A percentile compares a stretch with the other conserved stretches of the same genome.
These are phyloP conservation scores for Pterobdella sp. DNA, from an alignment of 2,888 invertebrate genomes.

Conservation along the genomic window DNA sequence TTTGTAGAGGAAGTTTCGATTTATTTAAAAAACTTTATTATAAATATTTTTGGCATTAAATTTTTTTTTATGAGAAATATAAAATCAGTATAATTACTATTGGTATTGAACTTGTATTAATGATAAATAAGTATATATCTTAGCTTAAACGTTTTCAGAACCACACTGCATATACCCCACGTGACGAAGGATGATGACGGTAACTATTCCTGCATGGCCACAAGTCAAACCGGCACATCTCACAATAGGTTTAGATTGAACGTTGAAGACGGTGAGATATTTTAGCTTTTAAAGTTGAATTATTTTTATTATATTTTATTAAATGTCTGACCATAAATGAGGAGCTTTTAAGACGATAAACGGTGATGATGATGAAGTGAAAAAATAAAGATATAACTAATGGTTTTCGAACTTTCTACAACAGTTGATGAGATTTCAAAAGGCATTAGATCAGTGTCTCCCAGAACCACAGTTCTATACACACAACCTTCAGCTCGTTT, in stretches of 20 bases:
- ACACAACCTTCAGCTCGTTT: neutral
- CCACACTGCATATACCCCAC: constrained; percentile 79
- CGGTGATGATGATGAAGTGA: no score
- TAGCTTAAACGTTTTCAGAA: constrained; percentile 35
- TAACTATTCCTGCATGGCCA: constrained; percentile 97
- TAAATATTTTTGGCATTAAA: neutral
- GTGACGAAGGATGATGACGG: constrained; percentile 81
- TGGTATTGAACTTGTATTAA: no score
- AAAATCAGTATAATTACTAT: no score
- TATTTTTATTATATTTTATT: no score
- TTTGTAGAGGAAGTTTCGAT: neutral
- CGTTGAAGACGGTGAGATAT: constrained; percentile 40
- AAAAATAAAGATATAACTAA: no score
- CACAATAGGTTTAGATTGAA: constrained; percentile 82
- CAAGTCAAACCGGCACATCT: constrained; percentile 92
- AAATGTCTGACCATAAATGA: no score
- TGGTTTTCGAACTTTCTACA: no score
- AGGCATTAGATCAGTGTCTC: neutral
- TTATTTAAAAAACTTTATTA: neutral
- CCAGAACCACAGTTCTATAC: neutral
- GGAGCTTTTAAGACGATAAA: no score
- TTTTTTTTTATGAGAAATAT: neutral
- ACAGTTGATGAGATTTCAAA: neutral
- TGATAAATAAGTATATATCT: constrained; percentile 44
- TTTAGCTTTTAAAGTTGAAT: neutral